These are phyloP conservation scores for Noctua fimbriata DNA, from an alignment of 2,888 invertebrate species.

Conservation along the genomic window DNA sequence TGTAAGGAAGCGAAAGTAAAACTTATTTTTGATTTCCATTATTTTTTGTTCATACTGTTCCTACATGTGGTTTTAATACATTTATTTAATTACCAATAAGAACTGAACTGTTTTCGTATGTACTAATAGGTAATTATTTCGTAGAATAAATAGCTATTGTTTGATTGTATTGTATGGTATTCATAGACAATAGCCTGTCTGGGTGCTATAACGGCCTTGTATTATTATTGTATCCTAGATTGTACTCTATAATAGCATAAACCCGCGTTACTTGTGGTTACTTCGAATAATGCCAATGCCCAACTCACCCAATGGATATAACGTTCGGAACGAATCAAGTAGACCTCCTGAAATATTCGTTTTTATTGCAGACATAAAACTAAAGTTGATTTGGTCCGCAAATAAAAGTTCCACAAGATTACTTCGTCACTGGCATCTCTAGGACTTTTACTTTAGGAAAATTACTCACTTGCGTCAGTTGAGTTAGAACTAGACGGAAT, in stretches of 20 bases:
- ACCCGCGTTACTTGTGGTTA: constrained; percentile 20
- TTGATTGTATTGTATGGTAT: constrained; percentile 23
- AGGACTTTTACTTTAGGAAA: constrained; percentile 28
- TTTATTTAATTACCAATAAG: not conserved
- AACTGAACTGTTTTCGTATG: not conserved
- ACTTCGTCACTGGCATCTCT: constrained; percentile 26
- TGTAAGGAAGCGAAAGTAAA: constrained; percentile 14
- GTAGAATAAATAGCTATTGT: constrained; percentile 12
- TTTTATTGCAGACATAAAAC: constrained; percentile 45
- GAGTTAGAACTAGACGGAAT: not conserved
- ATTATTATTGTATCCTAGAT: constrained; percentile 18
- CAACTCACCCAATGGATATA: constrained; percentile 21
- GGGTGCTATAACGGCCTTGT: not conserved
- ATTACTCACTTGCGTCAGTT: constrained; percentile 21
- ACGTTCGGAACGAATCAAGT: constrained; percentile 28
- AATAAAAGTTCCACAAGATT: constrained; percentile 44
- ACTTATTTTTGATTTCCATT: not conserved
- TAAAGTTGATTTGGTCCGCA: constrained; percentile 48
- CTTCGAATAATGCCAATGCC: constrained; percentile 17
- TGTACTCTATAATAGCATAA: constrained; percentile 16
- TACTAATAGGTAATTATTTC: constrained; percentile 13
- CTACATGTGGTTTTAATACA: not conserved
- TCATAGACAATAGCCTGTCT: constrained; percentile 26
- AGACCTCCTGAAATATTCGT: constrained; percentile 39
- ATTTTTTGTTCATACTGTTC: not conserved